Evolutionary conservation across 2,113 vertebrate species (phyloP).

Genomic region (Holacanthus passer): DNA sequence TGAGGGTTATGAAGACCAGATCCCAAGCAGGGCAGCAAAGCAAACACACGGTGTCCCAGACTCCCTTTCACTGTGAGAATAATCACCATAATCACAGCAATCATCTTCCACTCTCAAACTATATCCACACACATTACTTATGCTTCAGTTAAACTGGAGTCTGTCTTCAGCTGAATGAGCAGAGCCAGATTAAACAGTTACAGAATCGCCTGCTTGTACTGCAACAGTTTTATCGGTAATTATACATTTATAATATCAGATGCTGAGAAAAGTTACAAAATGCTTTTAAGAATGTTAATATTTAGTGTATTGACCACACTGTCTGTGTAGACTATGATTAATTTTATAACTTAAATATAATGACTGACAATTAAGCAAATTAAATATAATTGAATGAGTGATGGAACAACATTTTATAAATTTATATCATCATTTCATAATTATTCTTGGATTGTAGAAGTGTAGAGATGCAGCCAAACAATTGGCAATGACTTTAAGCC

Average conservation of each 20-base stretch:
- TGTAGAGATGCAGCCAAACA: not conserved
- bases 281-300: conserved; percentile 16
- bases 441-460: conserved; percentile 14
- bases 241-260: conserved; percentile 48
- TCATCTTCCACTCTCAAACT: conserved; percentile 77
- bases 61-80: conserved; percentile 63
- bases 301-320: not conserved
- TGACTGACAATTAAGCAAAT: conserved; percentile 46
- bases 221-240: conserved; percentile 26
- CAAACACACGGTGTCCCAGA: conserved; percentile 76
- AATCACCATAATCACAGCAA: conserved; percentile 80
- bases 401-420: conserved; percentile 28
- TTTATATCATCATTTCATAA: conserved; percentile 31
- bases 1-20: conserved; percentile 79
- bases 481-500: conserved; percentile 15
- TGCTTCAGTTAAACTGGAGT: conserved; percentile 59
- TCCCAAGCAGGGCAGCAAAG: conserved; percentile 74
- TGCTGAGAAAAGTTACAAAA: conserved; percentile 31
- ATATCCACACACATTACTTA: conserved; percentile 79
- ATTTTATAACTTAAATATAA: conserved; percentile 47
- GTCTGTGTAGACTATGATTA: conserved; percentile 12
- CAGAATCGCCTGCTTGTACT: conserved; percentile 30
- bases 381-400: conserved; percentile 53
- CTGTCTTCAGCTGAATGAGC: conserved; percentile 41
- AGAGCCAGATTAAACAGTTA: conserved; percentile 70